These are phyloP conservation scores for Tribolium castaneum DNA, from an alignment of 1,140 invertebrate genomes.

Conservation along the genomic window DNA sequence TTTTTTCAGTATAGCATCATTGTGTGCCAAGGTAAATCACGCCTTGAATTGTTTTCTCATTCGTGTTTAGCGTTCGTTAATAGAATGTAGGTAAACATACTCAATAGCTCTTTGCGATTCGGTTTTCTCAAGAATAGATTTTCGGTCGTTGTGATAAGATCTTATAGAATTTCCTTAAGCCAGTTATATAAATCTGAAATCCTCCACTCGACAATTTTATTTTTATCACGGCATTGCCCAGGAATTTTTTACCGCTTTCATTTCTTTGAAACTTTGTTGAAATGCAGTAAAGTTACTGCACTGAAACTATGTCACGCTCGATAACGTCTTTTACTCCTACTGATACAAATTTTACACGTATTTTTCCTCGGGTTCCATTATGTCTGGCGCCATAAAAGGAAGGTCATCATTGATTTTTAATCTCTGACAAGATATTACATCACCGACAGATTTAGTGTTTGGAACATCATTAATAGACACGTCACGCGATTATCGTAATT, in stretches of 20 bases:
- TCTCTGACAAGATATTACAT: slow-evolving; percentile 18
- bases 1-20: background rate
- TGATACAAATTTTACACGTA: background rate
- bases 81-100: background rate
- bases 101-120: background rate
- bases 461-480: slow-evolving; percentile 2
- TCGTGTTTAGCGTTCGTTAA: background rate
- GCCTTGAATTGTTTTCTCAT: slow-evolving; percentile 1
- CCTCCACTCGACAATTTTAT: background rate
- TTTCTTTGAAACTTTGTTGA: background rate
- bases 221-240: background rate
- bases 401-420: slow-evolving; percentile 38
- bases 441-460: slow-evolving; percentile 12
- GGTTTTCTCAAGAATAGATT: background rate
- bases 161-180: background rate
- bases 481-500: slow-evolving; percentile 4
- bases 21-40: slow-evolving; percentile 1
- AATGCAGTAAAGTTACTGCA: slow-evolving; percentile 5
- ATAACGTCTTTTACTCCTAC: background rate
- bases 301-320: slow-evolving; percentile 12
- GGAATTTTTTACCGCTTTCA: background rate
- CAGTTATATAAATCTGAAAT: background rate
- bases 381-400: slow-evolving; percentile 32
- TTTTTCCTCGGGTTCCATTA: slow-evolving; percentile 11
- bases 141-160: background rate